Evolutionary conservation across 2,797 vertebrate species (phyloP).

Genomic region (Lagodon rhomboides): DNA sequence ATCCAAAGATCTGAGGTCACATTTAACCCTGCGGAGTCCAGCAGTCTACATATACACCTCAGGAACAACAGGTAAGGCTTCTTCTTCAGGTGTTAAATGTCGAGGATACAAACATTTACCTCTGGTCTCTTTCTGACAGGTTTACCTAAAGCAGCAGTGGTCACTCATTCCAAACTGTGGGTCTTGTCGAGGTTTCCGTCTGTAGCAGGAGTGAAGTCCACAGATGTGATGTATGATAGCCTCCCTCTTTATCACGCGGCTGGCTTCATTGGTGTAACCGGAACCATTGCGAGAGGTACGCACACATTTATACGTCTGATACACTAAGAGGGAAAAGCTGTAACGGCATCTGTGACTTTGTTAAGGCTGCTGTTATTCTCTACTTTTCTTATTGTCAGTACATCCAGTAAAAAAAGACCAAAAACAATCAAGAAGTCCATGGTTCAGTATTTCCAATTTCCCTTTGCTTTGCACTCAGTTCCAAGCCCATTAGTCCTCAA

Average conservation of each 20-base stretch:
- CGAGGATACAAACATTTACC: background rate
- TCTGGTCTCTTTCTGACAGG: slow-evolving; percentile 74
- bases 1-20: slow-evolving; percentile 80
- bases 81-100: background rate
- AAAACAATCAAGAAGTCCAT: background rate
- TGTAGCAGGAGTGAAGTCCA: slow-evolving; percentile 40
- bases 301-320: background rate
- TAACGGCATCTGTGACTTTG: background rate
- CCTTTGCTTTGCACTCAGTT: no score
- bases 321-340: background rate
- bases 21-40: slow-evolving; percentile 77
- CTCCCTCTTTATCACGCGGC: slow-evolving; percentile 89
- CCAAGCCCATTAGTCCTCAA: no score
- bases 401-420: background rate
- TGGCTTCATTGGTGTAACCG: slow-evolving; percentile 79
- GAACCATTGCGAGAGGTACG: slow-evolving; percentile 81
- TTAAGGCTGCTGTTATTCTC: no score
- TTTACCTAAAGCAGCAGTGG: slow-evolving; percentile 88
- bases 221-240: slow-evolving; percentile 84
- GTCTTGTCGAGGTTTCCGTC: slow-evolving; percentile 5
- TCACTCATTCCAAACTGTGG: slow-evolving; percentile 82
- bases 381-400: background rate
- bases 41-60: slow-evolving; percentile 92
- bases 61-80: slow-evolving; percentile 91
- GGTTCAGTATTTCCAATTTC: no score